Evolutionary conservation across 1,140 invertebrate genomes (phyloP).

Genomic region (Bombus consobrinus): DNA sequence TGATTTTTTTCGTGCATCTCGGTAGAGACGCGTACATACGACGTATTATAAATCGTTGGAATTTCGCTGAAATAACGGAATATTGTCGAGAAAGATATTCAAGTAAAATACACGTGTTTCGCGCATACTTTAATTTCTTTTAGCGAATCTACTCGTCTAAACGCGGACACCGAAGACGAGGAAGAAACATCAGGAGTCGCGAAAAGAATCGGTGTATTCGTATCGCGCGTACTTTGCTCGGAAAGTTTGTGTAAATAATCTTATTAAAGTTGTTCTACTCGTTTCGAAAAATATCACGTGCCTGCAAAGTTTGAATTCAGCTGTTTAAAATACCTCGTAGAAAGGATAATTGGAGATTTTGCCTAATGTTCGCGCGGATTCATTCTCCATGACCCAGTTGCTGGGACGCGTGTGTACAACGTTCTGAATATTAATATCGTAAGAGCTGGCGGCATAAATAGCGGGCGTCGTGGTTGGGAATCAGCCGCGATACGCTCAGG

Average conservation of each 20-base stretch:
- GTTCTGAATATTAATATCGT: slow-evolving; percentile 52
- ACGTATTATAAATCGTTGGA: too few species aligned
- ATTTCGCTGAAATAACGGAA: too few species aligned
- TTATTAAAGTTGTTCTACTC: background rate
- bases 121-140: too few species aligned
- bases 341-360: slow-evolving; percentile 41
- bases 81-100: too few species aligned
- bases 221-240: too few species aligned
- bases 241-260: too few species aligned
- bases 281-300: background rate
- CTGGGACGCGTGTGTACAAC: background rate
- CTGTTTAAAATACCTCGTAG: background rate
- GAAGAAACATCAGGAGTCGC: too few species aligned
- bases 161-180: too few species aligned
- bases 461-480: background rate
- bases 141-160: too few species aligned
- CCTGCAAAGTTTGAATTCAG: background rate
- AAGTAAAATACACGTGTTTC: too few species aligned
- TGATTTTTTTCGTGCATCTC: background rate
- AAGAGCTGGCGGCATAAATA: slow-evolving; percentile 26
- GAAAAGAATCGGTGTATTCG: too few species aligned
- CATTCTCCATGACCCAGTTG: slow-evolving; percentile 49
- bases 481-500: background rate
- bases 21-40: too few species aligned
- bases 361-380: background rate